Base-by-base conservation (phyloP, 2,888 invertebrate genomes). In the Tetanocera ferruginea region DNA sequence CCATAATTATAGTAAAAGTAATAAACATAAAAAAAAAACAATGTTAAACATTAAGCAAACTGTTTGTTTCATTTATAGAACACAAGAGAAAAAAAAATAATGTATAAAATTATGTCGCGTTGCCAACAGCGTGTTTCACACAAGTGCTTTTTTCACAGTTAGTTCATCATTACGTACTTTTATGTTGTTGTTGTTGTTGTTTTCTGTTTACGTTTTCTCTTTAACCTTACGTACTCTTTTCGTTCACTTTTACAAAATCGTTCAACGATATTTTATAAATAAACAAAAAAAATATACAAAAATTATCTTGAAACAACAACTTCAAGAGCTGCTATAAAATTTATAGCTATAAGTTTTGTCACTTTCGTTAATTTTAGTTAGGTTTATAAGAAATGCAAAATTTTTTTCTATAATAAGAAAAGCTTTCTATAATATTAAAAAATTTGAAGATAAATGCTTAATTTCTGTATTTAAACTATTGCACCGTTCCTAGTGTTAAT, bases 361-460 rank as follows among this genome's bases (percentile, higher is more conserved):
- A 70, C 17, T 69, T 11, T 75, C 17, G 11, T 43, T 28, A 19
- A 9, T 70, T 78, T 80, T 81, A 66, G 71, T 76, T 74, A 77
- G 51, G 51, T 78, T 62, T 17, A 25, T 9, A 34, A 70, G 14
- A 37, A 25, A 57, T 51, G 74, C 73, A 79, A 43, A 70, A 69
- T 62, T 64, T 78, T 73, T 64, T 72, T 49, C 70, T 76, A 23
- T 69, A 69, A 73, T 79, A 80, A 75, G 79, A 81, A 78, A 79
- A 76, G 79, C 78, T 67, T 78, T 60, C 25, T 49, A 51, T 69
- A 51, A 37, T 19, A 67, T 19, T 37, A 67, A n/a, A 37, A 43
- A 67, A 23, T 5, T 60, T 60, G 78, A 73, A 73, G 79, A 73
- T 79, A 73, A 78, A 78, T 78, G 78, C 77, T 80, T 76, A 67